Conservation (phyloP, 2,113 vertebrate species). For the Channa maculata region DNA sequence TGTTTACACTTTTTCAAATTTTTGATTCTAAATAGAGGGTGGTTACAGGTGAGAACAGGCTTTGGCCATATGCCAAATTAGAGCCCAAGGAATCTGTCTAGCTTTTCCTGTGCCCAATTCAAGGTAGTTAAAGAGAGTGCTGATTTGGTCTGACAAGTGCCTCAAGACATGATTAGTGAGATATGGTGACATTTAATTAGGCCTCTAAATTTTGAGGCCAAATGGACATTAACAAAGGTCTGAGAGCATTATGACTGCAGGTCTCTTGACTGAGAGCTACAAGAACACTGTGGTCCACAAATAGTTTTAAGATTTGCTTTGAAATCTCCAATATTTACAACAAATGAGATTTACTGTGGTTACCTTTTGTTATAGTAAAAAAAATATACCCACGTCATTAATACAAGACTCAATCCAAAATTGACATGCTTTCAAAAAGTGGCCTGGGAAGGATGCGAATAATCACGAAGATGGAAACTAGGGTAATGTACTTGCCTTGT, state of each 20-base stretch:
- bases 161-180: slow-evolving; percentile 53
- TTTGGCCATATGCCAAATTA: slow-evolving; percentile 29
- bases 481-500: background rate
- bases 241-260: slow-evolving; percentile 13
- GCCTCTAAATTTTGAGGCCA: slow-evolving; percentile 23
- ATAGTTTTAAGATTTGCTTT: slow-evolving; percentile 11
- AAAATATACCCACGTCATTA: no score
- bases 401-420: background rate
- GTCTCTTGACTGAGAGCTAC: background rate
- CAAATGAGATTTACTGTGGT: slow-evolving; percentile 12
- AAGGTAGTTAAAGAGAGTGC: slow-evolving; percentile 9
- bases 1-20: background rate
- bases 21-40: slow-evolving; percentile 9
- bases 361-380: no score
- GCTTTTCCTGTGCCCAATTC: slow-evolving; percentile 19
- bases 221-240: slow-evolving; percentile 36
- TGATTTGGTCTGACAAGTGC: slow-evolving; percentile 49
- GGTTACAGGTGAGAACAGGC: slow-evolving; percentile 26
- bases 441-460: background rate
- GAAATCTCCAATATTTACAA: slow-evolving; percentile 11
- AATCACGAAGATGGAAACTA: slow-evolving; percentile 13
- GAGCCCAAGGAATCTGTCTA: background rate
- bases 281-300: background rate
- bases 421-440: slow-evolving; percentile 2
- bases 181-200: slow-evolving; percentile 47